phyloP scores from a whole-genome alignment of 2,888 invertebrate genomes.

The Nycteola revayana region DNA sequence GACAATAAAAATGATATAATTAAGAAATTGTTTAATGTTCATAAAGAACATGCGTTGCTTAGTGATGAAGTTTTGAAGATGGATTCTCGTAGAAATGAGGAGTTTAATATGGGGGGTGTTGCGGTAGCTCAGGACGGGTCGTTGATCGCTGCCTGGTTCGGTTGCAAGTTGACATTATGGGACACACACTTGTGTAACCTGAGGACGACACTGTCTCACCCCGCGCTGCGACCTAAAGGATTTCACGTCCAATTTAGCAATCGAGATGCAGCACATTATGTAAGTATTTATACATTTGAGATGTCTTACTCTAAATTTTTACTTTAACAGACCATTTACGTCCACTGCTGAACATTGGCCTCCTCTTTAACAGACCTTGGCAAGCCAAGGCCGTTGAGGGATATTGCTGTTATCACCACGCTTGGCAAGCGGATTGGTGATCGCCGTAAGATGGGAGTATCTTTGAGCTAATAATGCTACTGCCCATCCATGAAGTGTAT shows the following conservation, averaged over 20 bases:
- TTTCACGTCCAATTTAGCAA: conserved; percentile 67
- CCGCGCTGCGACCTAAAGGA: conserved; percentile 67
- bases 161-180: conserved; percentile 71
- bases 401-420: too few species aligned
- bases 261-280: conserved; percentile 72
- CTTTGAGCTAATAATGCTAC: too few species aligned
- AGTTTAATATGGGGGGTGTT: conserved; percentile 65
- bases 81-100: conserved; percentile 38
- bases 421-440: too few species aligned
- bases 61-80: conserved; percentile 29
- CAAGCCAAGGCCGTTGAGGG: too few species aligned
- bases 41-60: conserved; percentile 47
- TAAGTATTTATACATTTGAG: too few species aligned
- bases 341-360: too few species aligned
- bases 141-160: conserved; percentile 77
- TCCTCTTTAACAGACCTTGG: too few species aligned
- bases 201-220: conserved; percentile 66
- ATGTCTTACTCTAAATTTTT: too few species aligned
- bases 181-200: conserved; percentile 66
- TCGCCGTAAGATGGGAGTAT: too few species aligned
- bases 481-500: too few species aligned
- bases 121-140: conserved; percentile 75
- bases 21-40: conserved; percentile 56
- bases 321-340: too few species aligned
- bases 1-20: conserved; percentile 48